Evolutionary conservation across 1,140 invertebrate genomes (phyloP).

Genomic region (Bombus superbus): DNA sequence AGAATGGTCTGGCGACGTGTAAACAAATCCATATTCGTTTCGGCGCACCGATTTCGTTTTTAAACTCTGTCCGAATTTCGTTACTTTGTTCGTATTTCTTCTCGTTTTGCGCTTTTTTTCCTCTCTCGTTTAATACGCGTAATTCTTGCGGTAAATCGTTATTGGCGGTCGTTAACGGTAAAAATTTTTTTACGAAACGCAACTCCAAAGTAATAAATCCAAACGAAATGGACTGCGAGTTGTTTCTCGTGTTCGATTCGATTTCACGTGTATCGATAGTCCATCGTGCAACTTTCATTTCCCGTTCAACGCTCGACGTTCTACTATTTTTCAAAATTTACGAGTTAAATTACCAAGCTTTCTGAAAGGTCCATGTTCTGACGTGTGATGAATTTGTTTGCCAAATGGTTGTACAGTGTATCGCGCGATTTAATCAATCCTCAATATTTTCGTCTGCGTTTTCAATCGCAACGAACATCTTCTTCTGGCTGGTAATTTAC

Average conservation of each 20-base stretch:
- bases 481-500: background rate
- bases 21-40: conserved; percentile 18
- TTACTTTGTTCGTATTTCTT: background rate
- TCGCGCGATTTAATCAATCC: background rate
- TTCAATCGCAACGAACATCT: background rate
- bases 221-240: conserved; percentile 34
- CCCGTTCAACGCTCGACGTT: background rate
- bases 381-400: background rate
- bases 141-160: conserved; percentile 26
- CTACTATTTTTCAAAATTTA: background rate
- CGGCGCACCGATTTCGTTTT: background rate
- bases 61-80: conserved; percentile 2
- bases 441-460: background rate
- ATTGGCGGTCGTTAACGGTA: conserved; percentile 33
- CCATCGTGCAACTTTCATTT: background rate
- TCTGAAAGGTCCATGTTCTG: background rate
- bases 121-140: background rate
- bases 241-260: conserved; percentile 49
- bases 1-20: background rate
- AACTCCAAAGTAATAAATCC: conserved; percentile 24
- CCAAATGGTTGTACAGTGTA: background rate
- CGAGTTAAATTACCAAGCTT: background rate
- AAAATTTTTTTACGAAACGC: conserved; percentile 49
- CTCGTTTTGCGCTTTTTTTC: fast-evolving
- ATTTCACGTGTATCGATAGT: background rate